Percentiles rank a stretch among this genome's conserved stretches.
These are phyloP conservation scores for Plestiodon gilberti DNA, from an alignment of 2,113 vertebrate species.

Conservation along the genomic window DNA sequence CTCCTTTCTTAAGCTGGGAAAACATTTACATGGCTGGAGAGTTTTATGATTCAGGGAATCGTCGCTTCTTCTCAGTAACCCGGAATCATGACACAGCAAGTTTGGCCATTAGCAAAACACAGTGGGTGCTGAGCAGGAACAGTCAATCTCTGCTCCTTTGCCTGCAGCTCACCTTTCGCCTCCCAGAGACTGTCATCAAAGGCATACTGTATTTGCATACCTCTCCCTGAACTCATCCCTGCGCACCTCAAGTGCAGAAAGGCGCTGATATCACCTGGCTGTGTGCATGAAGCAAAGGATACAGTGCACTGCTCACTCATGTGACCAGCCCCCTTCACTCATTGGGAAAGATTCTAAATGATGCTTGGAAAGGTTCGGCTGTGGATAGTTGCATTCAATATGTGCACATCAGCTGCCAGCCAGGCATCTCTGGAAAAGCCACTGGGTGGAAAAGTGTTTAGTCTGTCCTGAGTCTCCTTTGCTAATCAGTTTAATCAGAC, in stretches of 20 bases:
- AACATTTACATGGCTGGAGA: neutral
- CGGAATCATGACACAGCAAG: neutral
- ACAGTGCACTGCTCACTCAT: neutral
- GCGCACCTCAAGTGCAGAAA: neutral
- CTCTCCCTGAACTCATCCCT: slow-evolving; percentile 22
- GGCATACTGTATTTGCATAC: accelerated
- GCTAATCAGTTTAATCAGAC: too few species aligned
- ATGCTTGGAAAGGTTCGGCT: too few species aligned
- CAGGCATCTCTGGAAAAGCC: too few species aligned
- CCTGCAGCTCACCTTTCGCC: neutral
- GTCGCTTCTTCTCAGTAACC: too few species aligned
- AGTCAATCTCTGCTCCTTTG: neutral
- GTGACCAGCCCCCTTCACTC: neutral
- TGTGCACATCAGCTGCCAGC: too few species aligned
- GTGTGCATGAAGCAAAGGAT: neutral
- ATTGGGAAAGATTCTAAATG: neutral
- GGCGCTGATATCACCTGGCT: slow-evolving; percentile 26
- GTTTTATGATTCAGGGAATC: neutral
- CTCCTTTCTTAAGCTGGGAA: neutral
- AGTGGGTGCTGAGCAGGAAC: neutral
- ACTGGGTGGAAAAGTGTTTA: too few species aligned
- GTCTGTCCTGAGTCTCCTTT: too few species aligned
- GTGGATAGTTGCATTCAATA: too few species aligned
- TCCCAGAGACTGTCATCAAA: neutral
- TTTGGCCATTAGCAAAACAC: neutral